These are phyloP conservation scores for Andrena trimmerana DNA, from an alignment of 2,888 invertebrate genomes.

Conservation along the genomic window DNA sequence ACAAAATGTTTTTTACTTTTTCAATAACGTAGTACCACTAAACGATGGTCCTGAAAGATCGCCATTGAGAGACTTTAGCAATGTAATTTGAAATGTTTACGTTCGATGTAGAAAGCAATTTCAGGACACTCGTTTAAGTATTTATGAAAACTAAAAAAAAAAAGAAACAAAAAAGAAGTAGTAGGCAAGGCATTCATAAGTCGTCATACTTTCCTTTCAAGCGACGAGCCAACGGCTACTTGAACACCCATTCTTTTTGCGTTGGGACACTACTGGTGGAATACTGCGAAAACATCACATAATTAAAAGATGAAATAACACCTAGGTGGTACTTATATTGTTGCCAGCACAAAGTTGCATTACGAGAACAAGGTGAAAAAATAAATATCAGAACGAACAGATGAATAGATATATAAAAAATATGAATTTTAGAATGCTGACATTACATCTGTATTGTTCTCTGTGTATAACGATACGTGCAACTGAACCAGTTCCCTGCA, in stretches of 20 bases:
- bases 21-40: slow-evolving; percentile 41
- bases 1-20: slow-evolving; percentile 43
- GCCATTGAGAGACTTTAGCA: slow-evolving; percentile 14
- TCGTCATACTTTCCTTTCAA: slow-evolving; percentile 84
- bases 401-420: slow-evolving; percentile 62
- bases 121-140: slow-evolving; percentile 70
- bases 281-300: slow-evolving; percentile 79
- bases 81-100: slow-evolving; percentile 42
- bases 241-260: slow-evolving; percentile 83
- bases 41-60: slow-evolving; percentile 68
- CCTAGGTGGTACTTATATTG: slow-evolving; percentile 71
- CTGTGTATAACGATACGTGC: slow-evolving; percentile 60
- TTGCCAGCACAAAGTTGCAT: slow-evolving; percentile 65
- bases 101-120: slow-evolving; percentile 49
- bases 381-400: slow-evolving; percentile 52
- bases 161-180: slow-evolving; percentile 35
- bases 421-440: slow-evolving; percentile 62
- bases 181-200: slow-evolving; percentile 78
- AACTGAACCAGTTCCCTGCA: slow-evolving; percentile 58
- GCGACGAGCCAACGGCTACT: slow-evolving; percentile 83
- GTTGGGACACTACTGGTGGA: slow-evolving; percentile 81
- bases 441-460: slow-evolving; percentile 62
- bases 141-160: slow-evolving; percentile 33
- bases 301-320: slow-evolving; percentile 76
- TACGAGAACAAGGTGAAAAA: slow-evolving; percentile 64